These are phyloP conservation scores for Scelioninae gen. 1 DNA, from an alignment of 2,888 invertebrate species.

Conservation along the genomic window DNA sequence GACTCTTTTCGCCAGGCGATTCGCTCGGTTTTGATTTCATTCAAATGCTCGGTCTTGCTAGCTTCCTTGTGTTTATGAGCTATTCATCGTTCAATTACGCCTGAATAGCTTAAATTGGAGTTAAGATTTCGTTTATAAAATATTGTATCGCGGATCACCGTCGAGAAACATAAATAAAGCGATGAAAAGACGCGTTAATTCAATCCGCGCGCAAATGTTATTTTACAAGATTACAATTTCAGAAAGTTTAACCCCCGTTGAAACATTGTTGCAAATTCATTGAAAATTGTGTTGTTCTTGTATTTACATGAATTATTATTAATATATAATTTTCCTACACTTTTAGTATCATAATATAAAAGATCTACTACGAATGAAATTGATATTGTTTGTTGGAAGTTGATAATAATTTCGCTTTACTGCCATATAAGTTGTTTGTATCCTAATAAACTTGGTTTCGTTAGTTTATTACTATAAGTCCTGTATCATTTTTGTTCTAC, in stretches of 20 bases:
- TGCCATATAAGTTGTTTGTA: too few species aligned
- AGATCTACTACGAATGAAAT: constrained; percentile 2
- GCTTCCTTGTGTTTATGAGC: constrained; percentile 64
- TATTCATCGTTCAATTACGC: constrained; percentile 67
- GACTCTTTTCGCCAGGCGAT: constrained; percentile 44
- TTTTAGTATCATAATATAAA: background rate
- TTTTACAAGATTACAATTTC: constrained; percentile 11
- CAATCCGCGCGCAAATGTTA: constrained; percentile 3
- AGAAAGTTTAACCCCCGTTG: background rate
- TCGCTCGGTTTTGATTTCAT: constrained; percentile 58
- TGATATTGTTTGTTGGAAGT: too few species aligned
- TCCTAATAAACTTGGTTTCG: too few species aligned
- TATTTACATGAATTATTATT: too few species aligned
- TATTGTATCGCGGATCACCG: constrained; percentile 50
- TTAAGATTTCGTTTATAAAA: constrained; percentile 66
- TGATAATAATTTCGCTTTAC: too few species aligned
- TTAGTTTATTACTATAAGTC: too few species aligned
- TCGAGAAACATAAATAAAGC: constrained; percentile 39
- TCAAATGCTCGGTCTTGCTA: constrained; percentile 41
- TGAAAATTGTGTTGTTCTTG: background rate
- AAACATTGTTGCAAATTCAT: background rate
- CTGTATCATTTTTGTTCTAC: too few species aligned
- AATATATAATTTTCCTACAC: too few species aligned
- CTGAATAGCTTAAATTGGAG: constrained; percentile 66
- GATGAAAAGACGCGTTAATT: constrained; percentile 51